These are phyloP conservation scores for Calosoma granatense DNA, from an alignment of 1,140 invertebrate genomes.

Conservation along the genomic window DNA sequence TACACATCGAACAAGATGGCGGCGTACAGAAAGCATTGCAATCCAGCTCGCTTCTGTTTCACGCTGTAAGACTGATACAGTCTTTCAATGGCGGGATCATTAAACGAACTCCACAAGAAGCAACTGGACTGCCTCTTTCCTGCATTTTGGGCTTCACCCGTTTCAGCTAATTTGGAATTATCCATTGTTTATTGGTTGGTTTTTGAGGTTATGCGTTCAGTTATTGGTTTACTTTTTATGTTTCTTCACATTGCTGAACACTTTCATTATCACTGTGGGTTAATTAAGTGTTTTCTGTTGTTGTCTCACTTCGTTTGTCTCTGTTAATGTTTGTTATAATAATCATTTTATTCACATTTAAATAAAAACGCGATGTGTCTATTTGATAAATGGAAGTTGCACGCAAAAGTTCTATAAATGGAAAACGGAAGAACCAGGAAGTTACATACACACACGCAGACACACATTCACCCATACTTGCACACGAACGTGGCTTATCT, in stretches of 20 bases:
- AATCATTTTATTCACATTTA: neutral
- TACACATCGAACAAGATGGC: slow-evolving; percentile 58
- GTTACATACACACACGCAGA: neutral
- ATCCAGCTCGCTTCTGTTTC: slow-evolving; percentile 61
- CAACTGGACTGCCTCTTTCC: slow-evolving; percentile 26
- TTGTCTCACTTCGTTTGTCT: neutral
- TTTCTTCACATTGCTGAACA: neutral
- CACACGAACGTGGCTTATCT: neutral
- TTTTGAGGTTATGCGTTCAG: neutral
- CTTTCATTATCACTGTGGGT: slow-evolving; percentile 1
- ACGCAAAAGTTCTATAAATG: too few species aligned
- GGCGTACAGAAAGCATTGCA: slow-evolving; percentile 61
- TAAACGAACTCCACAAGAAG: slow-evolving; percentile 30
- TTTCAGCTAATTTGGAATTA: neutral
- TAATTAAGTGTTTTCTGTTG: neutral
- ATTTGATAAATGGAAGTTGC: too few species aligned
- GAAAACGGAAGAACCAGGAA: too few species aligned
- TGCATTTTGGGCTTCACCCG: slow-evolving; percentile 9
- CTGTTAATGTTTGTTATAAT: neutral
- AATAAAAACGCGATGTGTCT: neutral
- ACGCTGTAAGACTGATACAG: slow-evolving; percentile 67
- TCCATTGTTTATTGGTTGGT: neutral
- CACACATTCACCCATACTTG: neutral
- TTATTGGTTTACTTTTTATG: slow-evolving; percentile 1
- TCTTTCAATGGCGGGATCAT: slow-evolving; percentile 52